Conservation (phyloP, 2,113 vertebrate genomes). For the Bucco capensis region DNA sequence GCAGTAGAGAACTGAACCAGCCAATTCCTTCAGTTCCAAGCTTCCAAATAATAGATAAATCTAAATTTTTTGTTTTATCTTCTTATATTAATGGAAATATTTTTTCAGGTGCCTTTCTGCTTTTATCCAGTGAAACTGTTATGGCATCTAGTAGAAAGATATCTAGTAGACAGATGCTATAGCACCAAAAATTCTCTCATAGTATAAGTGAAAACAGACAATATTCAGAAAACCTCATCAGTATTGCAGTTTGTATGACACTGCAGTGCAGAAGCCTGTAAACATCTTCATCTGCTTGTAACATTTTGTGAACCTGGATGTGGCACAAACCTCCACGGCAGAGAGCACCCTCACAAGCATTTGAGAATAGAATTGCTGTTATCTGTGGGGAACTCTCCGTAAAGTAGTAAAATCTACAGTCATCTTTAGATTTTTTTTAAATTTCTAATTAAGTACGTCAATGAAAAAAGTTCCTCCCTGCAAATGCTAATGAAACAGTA, state of each 20-base stretch:
- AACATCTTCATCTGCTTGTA: neutral
- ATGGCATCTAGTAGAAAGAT: neutral
- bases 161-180: neutral
- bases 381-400: neutral
- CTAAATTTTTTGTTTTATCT: neutral
- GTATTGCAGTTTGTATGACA: neutral
- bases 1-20: neutral
- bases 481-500: conserved; percentile 3
- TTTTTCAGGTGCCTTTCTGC: neutral
- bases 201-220: fast-evolving
- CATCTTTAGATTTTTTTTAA: neutral
- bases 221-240: fast-evolving
- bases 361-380: neutral
- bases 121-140: neutral
- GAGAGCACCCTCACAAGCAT: neutral
- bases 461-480: neutral
- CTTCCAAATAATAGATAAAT: neutral
- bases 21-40: neutral
- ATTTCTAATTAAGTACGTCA: neutral
- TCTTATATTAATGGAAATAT: neutral
- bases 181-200: neutral
- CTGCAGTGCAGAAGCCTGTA: neutral
- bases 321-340: neutral
- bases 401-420: neutral
- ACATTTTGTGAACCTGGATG: neutral